Conservation (phyloP, 1,140 invertebrate genomes). For the Drosophila micromelanica region DNA sequence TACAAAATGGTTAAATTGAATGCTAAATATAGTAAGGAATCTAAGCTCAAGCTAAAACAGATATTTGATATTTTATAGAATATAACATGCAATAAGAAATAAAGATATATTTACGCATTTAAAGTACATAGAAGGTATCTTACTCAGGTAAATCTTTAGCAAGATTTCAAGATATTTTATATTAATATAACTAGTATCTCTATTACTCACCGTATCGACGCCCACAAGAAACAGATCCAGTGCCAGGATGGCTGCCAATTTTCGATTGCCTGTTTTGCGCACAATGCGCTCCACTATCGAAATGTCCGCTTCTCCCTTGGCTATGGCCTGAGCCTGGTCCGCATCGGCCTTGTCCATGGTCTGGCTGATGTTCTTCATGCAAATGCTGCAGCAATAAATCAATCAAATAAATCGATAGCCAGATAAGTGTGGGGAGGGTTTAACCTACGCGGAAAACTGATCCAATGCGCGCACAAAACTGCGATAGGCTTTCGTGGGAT, state of each 20-base stretch:
- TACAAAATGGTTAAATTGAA: not conserved
- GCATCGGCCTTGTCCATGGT: conserved; percentile 85
- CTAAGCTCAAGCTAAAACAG: no score
- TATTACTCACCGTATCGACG: conserved; percentile 90
- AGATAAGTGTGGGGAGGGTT: not conserved
- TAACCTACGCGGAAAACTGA: conserved; percentile 88
- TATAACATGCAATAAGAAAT: no score
- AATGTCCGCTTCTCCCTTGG: conserved; percentile 84
- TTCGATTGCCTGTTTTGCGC: conserved; percentile 87
- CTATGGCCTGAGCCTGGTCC: conserved; percentile 53
- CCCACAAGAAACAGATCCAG: conserved; percentile 94
- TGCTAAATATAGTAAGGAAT: no score
- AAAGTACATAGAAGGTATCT: no score
- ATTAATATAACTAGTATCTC: not conserved
- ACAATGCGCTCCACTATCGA: conserved; percentile 88
- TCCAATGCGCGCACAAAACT: conserved; percentile 91
- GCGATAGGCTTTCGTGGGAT: conserved; percentile 90
- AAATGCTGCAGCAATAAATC: conserved; percentile 85
- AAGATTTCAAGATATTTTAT: no score
- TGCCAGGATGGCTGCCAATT: conserved; percentile 90
- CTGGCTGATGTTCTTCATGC: conserved; percentile 87
- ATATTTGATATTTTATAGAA: no score
- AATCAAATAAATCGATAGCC: conserved; percentile 27
- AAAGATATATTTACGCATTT: no score
- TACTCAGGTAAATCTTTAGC: no score